Evolutionary conservation across 2,797 vertebrate genomes (phyloP).

Genomic region (Sebastes taczanowskii): DNA sequence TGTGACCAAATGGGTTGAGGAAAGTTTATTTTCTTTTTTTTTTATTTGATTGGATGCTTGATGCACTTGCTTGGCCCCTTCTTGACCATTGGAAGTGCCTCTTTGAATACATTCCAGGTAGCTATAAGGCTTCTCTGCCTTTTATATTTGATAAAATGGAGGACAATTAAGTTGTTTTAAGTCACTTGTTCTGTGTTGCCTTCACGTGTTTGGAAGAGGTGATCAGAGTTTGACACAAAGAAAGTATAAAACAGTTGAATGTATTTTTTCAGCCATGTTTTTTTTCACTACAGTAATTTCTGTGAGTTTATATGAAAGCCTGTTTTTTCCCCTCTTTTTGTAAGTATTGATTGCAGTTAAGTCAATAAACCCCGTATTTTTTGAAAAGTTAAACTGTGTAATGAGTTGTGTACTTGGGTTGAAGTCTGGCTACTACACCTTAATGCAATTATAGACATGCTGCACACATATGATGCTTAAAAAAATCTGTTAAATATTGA

Average conservation of each 20-base stretch:
- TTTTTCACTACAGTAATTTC: slow-evolving; percentile 92
- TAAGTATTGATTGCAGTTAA: slow-evolving; percentile 99
- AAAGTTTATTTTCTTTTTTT: slow-evolving; percentile 46
- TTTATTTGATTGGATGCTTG: slow-evolving; percentile 71
- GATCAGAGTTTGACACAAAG: slow-evolving; percentile 92
- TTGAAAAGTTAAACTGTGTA: slow-evolving; percentile 74
- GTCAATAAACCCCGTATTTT: slow-evolving; percentile 97
- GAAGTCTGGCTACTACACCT: background rate
- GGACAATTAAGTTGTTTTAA: slow-evolving; percentile 63
- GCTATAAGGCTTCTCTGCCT: slow-evolving; percentile 80
- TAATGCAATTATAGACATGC: background rate
- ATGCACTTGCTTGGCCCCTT: slow-evolving; percentile 75
- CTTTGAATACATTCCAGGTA: slow-evolving; percentile 95
- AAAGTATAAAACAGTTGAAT: slow-evolving; percentile 94
- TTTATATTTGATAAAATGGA: slow-evolving; percentile 81
- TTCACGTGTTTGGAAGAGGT: slow-evolving; percentile 78
- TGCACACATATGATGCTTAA: background rate
- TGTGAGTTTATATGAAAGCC: slow-evolving; percentile 93
- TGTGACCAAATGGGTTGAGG: slow-evolving; percentile 83
- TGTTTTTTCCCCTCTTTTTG: slow-evolving; percentile 84
- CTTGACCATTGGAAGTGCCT: slow-evolving; percentile 89
- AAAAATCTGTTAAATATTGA: background rate
- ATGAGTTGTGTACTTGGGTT: slow-evolving; percentile 26
- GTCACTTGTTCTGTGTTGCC: slow-evolving; percentile 88
- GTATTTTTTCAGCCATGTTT: slow-evolving; percentile 91